These are phyloP conservation scores for Tuta absoluta DNA, from an alignment of 2,888 invertebrate species.

Conservation along the genomic window DNA sequence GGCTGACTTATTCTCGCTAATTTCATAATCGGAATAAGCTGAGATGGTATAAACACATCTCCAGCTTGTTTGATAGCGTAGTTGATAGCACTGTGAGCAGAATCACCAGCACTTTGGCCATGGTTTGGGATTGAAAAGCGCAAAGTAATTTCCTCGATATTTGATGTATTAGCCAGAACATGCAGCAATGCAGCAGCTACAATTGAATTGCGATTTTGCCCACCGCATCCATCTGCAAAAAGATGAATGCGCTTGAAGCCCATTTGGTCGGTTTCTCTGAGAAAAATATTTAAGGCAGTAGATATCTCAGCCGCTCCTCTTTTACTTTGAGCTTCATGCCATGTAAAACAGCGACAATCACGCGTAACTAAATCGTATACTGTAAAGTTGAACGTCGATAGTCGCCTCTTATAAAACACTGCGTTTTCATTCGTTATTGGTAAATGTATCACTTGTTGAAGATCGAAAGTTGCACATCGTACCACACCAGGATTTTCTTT, in stretches of 20 bases:
- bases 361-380: conserved; percentile 6
- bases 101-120: too few species aligned
- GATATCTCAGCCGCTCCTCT: conserved; percentile 23
- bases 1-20: not conserved
- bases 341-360: conserved; percentile 22
- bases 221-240: conserved; percentile 24
- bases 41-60: too few species aligned
- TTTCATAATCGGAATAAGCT: too few species aligned
- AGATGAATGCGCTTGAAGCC: conserved; percentile 1
- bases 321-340: conserved; percentile 22
- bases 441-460: conserved; percentile 14
- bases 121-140: too few species aligned
- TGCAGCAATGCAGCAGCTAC: not conserved
- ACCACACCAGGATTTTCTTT: conserved; percentile 8
- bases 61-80: too few species aligned
- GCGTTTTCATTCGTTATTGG: conserved; percentile 11
- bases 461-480: conserved; percentile 16
- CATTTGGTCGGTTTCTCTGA: not conserved
- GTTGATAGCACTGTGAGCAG: too few species aligned
- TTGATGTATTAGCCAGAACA: not conserved
- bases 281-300: conserved; percentile 4
- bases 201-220: conserved; percentile 8
- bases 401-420: not conserved
- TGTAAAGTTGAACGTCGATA: conserved; percentile 8
- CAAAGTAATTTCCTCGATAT: too few species aligned